phyloP scores from a whole-genome alignment of 92 coral and sea anemone species.

The Scolanthus callimorphus region DNA sequence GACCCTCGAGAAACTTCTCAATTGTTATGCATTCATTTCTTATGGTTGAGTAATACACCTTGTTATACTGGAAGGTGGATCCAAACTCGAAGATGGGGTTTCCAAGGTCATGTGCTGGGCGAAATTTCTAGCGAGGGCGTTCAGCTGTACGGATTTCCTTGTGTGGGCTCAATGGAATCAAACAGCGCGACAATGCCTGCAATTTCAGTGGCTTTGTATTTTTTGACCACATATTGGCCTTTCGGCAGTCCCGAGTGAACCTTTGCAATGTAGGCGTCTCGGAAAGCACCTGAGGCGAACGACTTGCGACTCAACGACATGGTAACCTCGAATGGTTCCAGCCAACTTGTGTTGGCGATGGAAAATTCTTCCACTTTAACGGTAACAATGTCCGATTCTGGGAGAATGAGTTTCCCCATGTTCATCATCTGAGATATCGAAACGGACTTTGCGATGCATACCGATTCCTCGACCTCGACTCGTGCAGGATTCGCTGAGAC shows the following conservation, averaged over 20 bases:
- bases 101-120: constrained; percentile 33
- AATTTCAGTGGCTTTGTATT: constrained; percentile 22
- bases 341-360: constrained; percentile 15
- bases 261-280: constrained; percentile 36
- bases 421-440: constrained; percentile 19
- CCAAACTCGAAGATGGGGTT: constrained; percentile 28
- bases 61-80: constrained; percentile 14
- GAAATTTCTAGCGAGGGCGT: constrained; percentile 37
- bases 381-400: constrained; percentile 25
- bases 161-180: constrained; percentile 31
- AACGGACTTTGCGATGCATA: constrained; percentile 9
- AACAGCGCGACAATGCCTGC: constrained; percentile 18
- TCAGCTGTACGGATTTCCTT: constrained; percentile 33
- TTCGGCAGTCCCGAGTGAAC: constrained; percentile 27
- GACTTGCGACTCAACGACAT: constrained; percentile 25
- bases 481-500: background rate
- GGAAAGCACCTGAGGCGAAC: constrained; percentile 34
- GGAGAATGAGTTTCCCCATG: constrained; percentile 26
- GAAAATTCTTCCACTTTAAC: constrained; percentile 42
- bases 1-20: constrained; percentile 26
- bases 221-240: constrained; percentile 36
- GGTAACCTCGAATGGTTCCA: constrained; percentile 34
- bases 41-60: constrained; percentile 31
- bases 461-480: background rate
- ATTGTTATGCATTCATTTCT: constrained; percentile 28